A percentile compares a stretch with the other conserved stretches of the same genome.
Evolutionary conservation across 1,140 invertebrate genomes (phyloP).

Genomic region (Venturia canescens): DNA sequence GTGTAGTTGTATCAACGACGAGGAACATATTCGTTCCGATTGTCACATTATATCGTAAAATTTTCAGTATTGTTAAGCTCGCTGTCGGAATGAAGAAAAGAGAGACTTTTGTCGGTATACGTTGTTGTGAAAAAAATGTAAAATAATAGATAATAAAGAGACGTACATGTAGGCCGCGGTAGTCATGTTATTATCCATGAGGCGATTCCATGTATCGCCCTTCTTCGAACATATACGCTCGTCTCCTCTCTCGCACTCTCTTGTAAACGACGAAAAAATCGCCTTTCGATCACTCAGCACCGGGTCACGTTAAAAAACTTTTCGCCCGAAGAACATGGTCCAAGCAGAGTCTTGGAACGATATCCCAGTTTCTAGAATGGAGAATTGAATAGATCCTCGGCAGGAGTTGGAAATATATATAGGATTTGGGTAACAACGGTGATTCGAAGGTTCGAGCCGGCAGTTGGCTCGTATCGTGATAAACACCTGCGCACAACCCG

Average conservation of each 20-base stretch:
- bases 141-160: background rate
- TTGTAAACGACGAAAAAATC: background rate
- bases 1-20: too few relatives aligned
- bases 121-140: slow-evolving; percentile 57
- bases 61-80: too few relatives aligned
- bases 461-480: slow-evolving; percentile 16
- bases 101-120: too few relatives aligned
- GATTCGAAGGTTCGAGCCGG: background rate
- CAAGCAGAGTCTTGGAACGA: background rate
- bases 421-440: too few relatives aligned
- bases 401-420: background rate
- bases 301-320: background rate
- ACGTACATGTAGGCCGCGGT: slow-evolving; percentile 73
- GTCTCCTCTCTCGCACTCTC: slow-evolving; percentile 18
- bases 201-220: slow-evolving; percentile 72
- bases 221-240: slow-evolving; percentile 50
- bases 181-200: slow-evolving; percentile 76
- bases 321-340: background rate
- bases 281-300: slow-evolving; percentile 6
- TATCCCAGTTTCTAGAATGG: background rate
- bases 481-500: slow-evolving; percentile 57
- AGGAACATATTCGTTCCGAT: too few relatives aligned
- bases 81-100: too few relatives aligned
- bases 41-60: too few relatives aligned
- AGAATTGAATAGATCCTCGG: background rate